Conservation (phyloP, 2,797 vertebrate genomes). For the Dendrocincla tyrannina region DNA sequence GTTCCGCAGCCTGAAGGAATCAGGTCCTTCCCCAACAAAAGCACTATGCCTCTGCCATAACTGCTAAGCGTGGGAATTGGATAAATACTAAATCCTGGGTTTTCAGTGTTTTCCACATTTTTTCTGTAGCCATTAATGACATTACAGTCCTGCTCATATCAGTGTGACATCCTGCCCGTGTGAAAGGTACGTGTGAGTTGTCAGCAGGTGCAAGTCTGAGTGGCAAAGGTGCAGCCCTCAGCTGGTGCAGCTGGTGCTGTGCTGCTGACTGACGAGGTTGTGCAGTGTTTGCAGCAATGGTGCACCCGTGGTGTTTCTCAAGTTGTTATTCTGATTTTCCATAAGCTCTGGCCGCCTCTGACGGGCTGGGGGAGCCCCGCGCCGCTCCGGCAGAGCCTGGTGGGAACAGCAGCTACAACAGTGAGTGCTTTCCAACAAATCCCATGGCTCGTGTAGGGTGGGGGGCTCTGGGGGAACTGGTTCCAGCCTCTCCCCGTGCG, state of each 20-base stretch:
- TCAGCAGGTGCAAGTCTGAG: background rate
- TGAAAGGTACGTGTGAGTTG: background rate
- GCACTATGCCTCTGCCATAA: background rate
- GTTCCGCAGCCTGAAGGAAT: background rate
- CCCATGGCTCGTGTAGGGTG: background rate
- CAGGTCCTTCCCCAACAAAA: background rate
- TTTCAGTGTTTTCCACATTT: background rate
- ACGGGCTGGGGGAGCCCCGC: slow-evolving; percentile 66
- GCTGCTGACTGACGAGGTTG: background rate
- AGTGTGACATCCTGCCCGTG: background rate
- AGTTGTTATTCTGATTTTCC: background rate
- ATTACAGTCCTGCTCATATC: background rate
- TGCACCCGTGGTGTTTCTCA: background rate
- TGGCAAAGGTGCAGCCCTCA: background rate
- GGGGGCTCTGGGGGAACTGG: background rate
- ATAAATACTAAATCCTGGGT: background rate
- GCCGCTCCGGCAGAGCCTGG: slow-evolving; percentile 60
- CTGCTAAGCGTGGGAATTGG: background rate
- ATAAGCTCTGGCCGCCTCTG: slow-evolving; percentile 43
- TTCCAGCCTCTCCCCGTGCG: background rate
- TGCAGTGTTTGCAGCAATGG: background rate
- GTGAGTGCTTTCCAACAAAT: slow-evolving; percentile 69
- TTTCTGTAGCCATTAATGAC: background rate
- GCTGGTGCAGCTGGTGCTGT: background rate
- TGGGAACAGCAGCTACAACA: slow-evolving; percentile 72